These are phyloP conservation scores for Globicephala melas DNA, from an alignment of 2,113 vertebrate species.

Conservation along the genomic window DNA sequence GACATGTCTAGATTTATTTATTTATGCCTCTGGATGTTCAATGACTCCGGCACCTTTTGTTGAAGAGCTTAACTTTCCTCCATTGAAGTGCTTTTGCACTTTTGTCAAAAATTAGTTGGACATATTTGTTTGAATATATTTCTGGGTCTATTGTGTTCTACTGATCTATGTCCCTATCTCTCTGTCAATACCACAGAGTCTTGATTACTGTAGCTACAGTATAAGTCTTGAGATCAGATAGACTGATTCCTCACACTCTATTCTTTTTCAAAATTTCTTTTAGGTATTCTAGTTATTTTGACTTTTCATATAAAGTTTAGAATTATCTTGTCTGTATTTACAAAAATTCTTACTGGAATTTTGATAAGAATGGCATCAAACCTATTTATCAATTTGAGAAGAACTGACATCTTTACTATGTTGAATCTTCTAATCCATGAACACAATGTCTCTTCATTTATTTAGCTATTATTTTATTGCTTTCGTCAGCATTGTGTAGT, in stretches of 20 bases:
- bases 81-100: neutral
- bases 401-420: neutral
- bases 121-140: neutral
- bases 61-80: neutral
- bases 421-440: neutral
- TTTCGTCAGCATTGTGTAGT: neutral
- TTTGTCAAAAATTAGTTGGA: neutral
- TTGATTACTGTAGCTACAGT: neutral
- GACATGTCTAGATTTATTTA: neutral
- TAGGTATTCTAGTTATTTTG: neutral
- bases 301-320: neutral
- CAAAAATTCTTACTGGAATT: neutral
- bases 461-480: neutral
- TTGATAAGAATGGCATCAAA: neutral
- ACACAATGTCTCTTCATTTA: neutral
- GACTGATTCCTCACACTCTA: neutral
- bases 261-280: neutral
- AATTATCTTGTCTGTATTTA: neutral
- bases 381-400: neutral
- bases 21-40: neutral
- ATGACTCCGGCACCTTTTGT: neutral
- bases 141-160: neutral
- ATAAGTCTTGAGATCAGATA: neutral
- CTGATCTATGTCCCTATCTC: neutral
- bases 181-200: neutral